A percentile compares a stretch with the other conserved stretches of the same genome.
Conservation (phyloP, 1,140 invertebrate genomes). For the Macrotrachela quadricornifera region DNA sequence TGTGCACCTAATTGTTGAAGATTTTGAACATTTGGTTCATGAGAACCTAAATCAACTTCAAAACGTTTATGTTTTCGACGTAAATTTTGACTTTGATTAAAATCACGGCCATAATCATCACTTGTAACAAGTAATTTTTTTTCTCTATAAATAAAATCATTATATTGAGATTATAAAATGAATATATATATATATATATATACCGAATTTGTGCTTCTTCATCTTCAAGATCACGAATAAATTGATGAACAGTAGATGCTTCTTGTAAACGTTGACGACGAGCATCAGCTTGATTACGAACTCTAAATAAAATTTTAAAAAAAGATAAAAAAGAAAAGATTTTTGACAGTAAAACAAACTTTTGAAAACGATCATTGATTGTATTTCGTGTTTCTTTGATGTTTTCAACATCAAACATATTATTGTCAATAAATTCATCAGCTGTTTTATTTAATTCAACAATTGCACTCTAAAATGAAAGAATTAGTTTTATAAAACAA, state of each 20-base stretch:
- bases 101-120: slow-evolving; percentile 90
- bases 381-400: slow-evolving; percentile 23
- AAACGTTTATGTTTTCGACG: slow-evolving; percentile 97
- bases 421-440: slow-evolving; percentile 29
- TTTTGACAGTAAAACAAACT: slow-evolving; percentile 13
- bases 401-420: slow-evolving; percentile 25
- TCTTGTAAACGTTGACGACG: slow-evolving; percentile 66
- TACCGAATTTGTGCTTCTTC: slow-evolving; percentile 99
- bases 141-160: slow-evolving; percentile 39
- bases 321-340: background rate
- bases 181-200: slow-evolving; percentile 14
- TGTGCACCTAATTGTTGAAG: slow-evolving; percentile 40
- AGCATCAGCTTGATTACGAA: slow-evolving; percentile 74
- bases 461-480: slow-evolving; percentile 36
- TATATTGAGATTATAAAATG: slow-evolving; percentile 7
- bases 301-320: slow-evolving; percentile 1
- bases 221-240: slow-evolving; percentile 96
- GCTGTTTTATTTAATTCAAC: slow-evolving; percentile 40
- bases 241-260: slow-evolving; percentile 90
- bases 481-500: too few species aligned
- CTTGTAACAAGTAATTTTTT: slow-evolving; percentile 90
- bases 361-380: slow-evolving; percentile 31
- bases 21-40: slow-evolving; percentile 92
- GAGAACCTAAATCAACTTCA: slow-evolving; percentile 72
- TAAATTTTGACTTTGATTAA: slow-evolving; percentile 89